These are phyloP conservation scores for Cervus canadensis DNA, from an alignment of 2,113 vertebrate genomes.

Conservation along the genomic window DNA sequence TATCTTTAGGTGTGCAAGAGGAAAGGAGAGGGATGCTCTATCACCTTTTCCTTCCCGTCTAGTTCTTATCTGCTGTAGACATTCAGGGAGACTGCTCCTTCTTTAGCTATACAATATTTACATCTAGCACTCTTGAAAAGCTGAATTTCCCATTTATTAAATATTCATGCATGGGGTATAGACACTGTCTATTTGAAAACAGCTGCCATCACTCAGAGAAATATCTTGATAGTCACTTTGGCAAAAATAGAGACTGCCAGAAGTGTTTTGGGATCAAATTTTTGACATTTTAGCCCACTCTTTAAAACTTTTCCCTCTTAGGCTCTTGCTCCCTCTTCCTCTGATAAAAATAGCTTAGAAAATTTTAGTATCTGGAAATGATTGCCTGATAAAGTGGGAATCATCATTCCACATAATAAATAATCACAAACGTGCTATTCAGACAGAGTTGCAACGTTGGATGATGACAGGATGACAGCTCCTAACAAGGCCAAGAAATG, in stretches of 20 bases:
- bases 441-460: background rate
- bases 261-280: background rate
- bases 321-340: background rate
- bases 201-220: background rate
- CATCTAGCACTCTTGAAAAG: background rate
- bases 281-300: background rate
- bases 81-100: background rate
- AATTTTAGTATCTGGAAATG: conserved; percentile 1
- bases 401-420: conserved; percentile 38
- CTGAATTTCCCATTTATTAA: background rate
- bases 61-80: background rate
- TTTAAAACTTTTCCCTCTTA: background rate
- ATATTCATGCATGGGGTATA: no score
- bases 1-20: background rate
- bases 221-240: background rate
- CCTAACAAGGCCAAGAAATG: conserved; percentile 56
- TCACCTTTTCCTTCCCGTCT: background rate
- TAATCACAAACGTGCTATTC: conserved; percentile 51
- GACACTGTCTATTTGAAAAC: background rate
- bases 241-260: background rate
- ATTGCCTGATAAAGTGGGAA: background rate
- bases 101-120: background rate
- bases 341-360: conserved; percentile 10
- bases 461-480: conserved; percentile 40
- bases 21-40: background rate